Evolutionary conservation across 2,797 vertebrate genomes (phyloP).

Genomic region (Numenius phaeopus): DNA sequence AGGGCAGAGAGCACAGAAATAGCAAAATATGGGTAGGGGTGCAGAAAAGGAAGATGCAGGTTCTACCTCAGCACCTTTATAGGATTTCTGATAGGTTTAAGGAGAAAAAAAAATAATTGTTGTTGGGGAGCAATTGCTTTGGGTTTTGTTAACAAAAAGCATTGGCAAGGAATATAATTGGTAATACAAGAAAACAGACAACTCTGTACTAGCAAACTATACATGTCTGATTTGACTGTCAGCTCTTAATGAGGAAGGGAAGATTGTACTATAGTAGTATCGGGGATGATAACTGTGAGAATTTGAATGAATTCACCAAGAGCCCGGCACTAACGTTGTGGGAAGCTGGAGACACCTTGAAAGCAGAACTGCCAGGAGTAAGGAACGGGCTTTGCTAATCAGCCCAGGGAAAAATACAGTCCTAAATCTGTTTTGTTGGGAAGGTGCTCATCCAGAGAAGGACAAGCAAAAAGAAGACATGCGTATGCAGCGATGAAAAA

Average conservation of each 20-base stretch:
- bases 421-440: background rate
- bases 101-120: background rate
- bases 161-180: background rate
- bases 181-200: background rate
- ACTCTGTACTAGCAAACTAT: background rate
- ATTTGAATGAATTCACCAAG: background rate
- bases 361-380: background rate
- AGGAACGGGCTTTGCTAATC: background rate
- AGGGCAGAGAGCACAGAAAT: background rate
- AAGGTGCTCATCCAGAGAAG: background rate
- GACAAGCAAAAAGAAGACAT: background rate
- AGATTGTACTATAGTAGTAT: background rate
- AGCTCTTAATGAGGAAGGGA: background rate
- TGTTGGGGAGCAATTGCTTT: background rate
- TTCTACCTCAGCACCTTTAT: background rate
- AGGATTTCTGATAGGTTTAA: background rate
- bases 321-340: background rate
- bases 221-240: background rate
- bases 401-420: background rate
- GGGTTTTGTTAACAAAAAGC: background rate
- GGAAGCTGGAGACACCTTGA: background rate
- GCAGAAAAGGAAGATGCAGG: background rate
- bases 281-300: rapidly evolving
- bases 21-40: background rate
- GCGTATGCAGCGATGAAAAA: background rate